phyloP scores from a whole-genome alignment of 2,113 vertebrate genomes.

The Merops nubicus region DNA sequence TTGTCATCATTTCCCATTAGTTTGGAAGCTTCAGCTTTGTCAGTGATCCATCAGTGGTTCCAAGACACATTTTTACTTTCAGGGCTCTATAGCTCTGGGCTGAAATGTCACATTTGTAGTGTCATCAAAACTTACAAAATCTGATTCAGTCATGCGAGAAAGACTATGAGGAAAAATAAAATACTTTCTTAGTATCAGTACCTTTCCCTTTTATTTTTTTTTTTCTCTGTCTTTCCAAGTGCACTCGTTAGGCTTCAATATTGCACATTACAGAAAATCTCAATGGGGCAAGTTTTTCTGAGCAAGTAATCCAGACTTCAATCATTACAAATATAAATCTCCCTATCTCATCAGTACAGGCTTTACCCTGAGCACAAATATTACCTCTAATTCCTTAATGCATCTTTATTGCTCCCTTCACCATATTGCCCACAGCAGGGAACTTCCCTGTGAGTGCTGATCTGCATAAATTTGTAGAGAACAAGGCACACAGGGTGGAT shows the following conservation, averaged over 20 bases:
- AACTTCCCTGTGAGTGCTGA: not conserved
- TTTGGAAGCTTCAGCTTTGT: not conserved
- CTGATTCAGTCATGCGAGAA: not conserved
- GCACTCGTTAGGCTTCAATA: not conserved
- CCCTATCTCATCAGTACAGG: not conserved
- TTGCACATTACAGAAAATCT: not conserved
- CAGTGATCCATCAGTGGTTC: conserved; percentile 12
- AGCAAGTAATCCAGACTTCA: not conserved
- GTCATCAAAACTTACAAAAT: not conserved
- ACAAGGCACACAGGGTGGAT: rapidly evolving
- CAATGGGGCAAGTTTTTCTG: not conserved
- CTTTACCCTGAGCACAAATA: not conserved
- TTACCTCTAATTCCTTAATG: not conserved
- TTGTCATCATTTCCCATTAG: not conserved
- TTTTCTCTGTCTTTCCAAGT: not conserved
- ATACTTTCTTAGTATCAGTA: not conserved
- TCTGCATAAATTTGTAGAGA: not conserved
- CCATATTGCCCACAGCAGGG: not conserved
- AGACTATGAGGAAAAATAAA: not conserved
- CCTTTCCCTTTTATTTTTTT: not conserved
- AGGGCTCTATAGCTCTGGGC: conserved; percentile 6
- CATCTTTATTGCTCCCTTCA: not conserved
- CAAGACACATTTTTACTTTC: not conserved
- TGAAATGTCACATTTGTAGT: conserved; percentile 24
- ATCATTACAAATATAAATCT: not conserved